Base-by-base conservation (phyloP, 2,888 invertebrate species). In the Chloroclystis v-ata region DNA sequence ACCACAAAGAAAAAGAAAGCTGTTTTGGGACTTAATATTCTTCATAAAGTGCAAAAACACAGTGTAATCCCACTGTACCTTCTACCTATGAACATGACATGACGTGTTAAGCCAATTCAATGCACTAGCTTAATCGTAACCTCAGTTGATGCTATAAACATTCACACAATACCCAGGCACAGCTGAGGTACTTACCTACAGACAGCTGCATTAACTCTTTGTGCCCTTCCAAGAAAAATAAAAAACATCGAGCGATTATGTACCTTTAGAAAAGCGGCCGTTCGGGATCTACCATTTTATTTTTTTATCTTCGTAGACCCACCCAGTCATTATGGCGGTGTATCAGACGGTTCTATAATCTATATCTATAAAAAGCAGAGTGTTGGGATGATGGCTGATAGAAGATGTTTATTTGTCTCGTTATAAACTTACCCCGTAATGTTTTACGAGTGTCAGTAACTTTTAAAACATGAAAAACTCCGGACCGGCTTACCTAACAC, bases 151-250 rank as follows among this genome's bases (percentile, higher is more conserved):
- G 40, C 5, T 42, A 20, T 39, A 33, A 35, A 43, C 43, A 37
- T 20, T 35, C 14, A 12, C 61, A 57, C 9, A 33, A 16, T n/a
- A 60, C 32, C 28, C 37, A 29, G 14, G 61, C 69, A 75, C 82
- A 79, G 84, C 78, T 85, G 84, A 20, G 20, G 20, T 71, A 75
- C 32, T 33, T 33, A 33, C 56, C 7, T 33, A 20, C 54, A 54
- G 62, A 69, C 86, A 85, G 81, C 84, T 85, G 84, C 64, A 63
- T 66, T 63, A 74, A 70, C 72, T 75, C 82, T 79, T 79, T 84
- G 80, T 82, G 65, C 65, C 69, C 71, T 76, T 77, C 77, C 63
- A 73, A 73, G 67, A 51, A 55, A 64, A 73, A 74, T 72, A 78
- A 79, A 77, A 74, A 65, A 59, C 56, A 57, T 69, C 67, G 70